Conservation (phyloP, 2,888 invertebrate species). For the Flexamia atlantica region DNA sequence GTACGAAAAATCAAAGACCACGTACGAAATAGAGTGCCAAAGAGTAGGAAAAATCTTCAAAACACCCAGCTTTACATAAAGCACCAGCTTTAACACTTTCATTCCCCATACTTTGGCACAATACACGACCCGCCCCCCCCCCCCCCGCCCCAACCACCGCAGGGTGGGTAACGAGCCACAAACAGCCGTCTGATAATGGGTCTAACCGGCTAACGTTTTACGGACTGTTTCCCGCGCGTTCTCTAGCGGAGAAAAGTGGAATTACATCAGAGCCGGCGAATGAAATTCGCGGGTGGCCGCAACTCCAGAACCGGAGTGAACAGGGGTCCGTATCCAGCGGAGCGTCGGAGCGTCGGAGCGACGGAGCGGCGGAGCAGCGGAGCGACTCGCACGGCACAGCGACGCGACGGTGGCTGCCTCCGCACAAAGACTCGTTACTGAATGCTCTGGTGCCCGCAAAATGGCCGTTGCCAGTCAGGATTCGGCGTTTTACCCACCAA, state of each 20-base stretch:
- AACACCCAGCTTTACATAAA: no score
- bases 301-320: neutral
- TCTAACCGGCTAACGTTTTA: constrained; percentile 6
- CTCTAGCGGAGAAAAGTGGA: neutral
- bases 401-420: constrained; percentile 28
- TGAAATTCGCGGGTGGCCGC: constrained; percentile 65
- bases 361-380: no score
- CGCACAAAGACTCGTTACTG: constrained; percentile 46
- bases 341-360: no score
- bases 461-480: no score
- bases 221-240: constrained; percentile 27
- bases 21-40: no score
- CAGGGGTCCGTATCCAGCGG: neutral
- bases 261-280: constrained; percentile 66
- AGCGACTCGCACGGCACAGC: neutral
- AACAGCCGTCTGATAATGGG: constrained; percentile 12
- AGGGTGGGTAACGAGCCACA: constrained; percentile 12
- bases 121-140: no score
- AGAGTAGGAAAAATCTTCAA: no score
- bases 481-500: no score
- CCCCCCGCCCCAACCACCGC: neutral
- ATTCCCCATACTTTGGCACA: no score
- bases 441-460: constrained; percentile 49
- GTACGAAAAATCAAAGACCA: no score
- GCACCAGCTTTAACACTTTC: no score